Percentiles rank a stretch among this genome's conserved stretches.
These are phyloP conservation scores for Penaeus indicus DNA, from an alignment of 1,140 invertebrate genomes.

Conservation along the genomic window DNA sequence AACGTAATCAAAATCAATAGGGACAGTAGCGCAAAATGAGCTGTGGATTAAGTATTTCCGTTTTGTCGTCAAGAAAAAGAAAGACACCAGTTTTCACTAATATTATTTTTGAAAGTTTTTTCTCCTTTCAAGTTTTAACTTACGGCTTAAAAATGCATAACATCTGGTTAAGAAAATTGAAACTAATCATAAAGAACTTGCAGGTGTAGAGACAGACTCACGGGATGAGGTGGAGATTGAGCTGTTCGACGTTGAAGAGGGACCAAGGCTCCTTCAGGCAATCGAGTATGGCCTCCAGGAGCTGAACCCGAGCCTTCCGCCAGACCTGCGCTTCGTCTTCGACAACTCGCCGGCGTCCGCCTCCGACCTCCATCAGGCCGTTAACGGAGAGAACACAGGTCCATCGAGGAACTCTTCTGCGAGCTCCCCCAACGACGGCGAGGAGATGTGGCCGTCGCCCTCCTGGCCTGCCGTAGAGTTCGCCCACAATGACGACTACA, in stretches of 20 bases:
- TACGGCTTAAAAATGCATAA: no score
- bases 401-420: background rate
- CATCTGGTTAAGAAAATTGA: no score
- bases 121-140: no score
- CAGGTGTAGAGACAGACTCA: background rate
- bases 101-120: no score
- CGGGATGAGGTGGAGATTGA: slow-evolving; percentile 15
- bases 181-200: no score
- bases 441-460: background rate
- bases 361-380: background rate
- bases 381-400: background rate
- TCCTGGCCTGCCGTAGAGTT: background rate
- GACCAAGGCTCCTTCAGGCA: background rate
- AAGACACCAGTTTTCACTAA: no score
- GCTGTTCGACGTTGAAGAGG: slow-evolving; percentile 26
- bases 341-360: background rate
- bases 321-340: slow-evolving; percentile 11
- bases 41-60: no score
- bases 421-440: no score
- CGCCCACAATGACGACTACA: background rate
- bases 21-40: background rate
- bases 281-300: slow-evolving; percentile 24
- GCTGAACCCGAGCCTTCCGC: slow-evolving; percentile 2
- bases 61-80: no score
- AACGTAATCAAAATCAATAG: background rate